Percentiles rank a stretch among this genome's conserved stretches.
Conservation (phyloP, 2,113 vertebrate genomes). For the Microcebus tavaratra region DNA sequence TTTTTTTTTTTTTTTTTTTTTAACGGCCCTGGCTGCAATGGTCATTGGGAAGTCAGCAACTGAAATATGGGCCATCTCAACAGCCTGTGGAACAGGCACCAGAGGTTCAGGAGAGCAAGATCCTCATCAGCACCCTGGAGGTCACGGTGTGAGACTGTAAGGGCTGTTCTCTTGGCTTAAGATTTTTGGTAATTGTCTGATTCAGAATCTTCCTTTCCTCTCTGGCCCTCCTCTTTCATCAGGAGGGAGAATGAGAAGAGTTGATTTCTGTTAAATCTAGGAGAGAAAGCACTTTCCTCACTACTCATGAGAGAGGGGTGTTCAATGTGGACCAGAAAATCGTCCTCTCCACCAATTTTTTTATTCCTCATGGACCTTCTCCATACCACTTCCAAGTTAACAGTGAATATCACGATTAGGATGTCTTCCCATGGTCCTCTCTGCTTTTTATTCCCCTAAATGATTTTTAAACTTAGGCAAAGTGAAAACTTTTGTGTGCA, state of each 20-base stretch:
- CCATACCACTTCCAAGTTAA: slow-evolving; percentile 17
- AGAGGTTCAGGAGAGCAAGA: not conserved
- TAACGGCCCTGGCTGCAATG: not conserved
- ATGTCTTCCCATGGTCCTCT: not conserved
- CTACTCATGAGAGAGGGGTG: not conserved
- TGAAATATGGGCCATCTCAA: not conserved
- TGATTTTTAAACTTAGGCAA: slow-evolving; percentile 54
- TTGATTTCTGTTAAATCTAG: not conserved
- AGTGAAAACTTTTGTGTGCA: slow-evolving; percentile 43
- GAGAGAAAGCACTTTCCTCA: not conserved
- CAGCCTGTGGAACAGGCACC: not conserved
- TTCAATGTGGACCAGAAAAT: not conserved
- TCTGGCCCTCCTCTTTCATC: not conserved
- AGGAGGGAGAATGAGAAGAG: not conserved
- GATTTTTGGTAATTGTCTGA: not conserved
- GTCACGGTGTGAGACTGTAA: not conserved
- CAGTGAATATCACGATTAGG: slow-evolving; percentile 26
- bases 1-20: too few species aligned
- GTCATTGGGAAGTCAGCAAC: not conserved
- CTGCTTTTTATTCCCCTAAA: slow-evolving; percentile 39
- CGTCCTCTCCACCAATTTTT: not conserved
- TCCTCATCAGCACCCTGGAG: not conserved
- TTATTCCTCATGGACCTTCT: not conserved
- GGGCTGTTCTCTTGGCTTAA: not conserved
- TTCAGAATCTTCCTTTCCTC: not conserved